Conservation (phyloP, 2,888 invertebrate genomes). For the Rugalucina vietnamica region DNA sequence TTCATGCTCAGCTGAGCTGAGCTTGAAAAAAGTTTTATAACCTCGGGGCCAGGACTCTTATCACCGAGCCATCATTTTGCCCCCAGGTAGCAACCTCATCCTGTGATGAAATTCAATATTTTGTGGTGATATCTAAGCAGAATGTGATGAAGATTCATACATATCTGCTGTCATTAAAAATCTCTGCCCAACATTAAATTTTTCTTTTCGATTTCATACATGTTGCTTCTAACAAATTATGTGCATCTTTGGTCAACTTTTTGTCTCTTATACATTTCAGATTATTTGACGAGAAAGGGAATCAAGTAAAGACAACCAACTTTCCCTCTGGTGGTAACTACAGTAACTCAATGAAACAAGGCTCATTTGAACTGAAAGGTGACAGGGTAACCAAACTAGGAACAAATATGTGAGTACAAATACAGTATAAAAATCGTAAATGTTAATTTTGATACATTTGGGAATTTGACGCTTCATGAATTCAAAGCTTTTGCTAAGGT, state of each 20-base stretch:
- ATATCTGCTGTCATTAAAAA: not conserved
- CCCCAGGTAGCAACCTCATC: too few relatives aligned
- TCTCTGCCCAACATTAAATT: not conserved
- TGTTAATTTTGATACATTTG: too few relatives aligned
- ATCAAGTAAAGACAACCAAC: conserved; percentile 61
- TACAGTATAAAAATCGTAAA: too few relatives aligned
- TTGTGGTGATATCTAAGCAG: not conserved
- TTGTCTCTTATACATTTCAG: conserved; percentile 59
- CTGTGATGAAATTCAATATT: too few relatives aligned
- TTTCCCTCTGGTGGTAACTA: conserved; percentile 75
- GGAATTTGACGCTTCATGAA: too few relatives aligned
- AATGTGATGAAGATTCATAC: not conserved
- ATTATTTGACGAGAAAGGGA: conserved; percentile 69
- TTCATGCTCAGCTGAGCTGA: too few relatives aligned
- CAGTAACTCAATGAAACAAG: conserved; percentile 67
- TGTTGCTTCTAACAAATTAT: not conserved
- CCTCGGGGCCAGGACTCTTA: too few relatives aligned
- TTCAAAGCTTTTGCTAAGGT: too few relatives aligned
- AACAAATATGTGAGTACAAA: conserved; percentile 84
- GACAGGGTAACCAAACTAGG: conserved; percentile 83
- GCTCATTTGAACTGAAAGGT: conserved; percentile 79
- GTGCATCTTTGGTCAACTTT: not conserved
- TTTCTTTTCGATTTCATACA: not conserved
- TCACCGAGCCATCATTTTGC: too few relatives aligned
- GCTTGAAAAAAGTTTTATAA: too few relatives aligned